Evolutionary conservation across 2,888 invertebrate species (phyloP), one percentile per base, ranked within the genome.

Genomic region (Auanema freiburgensis): DNA sequence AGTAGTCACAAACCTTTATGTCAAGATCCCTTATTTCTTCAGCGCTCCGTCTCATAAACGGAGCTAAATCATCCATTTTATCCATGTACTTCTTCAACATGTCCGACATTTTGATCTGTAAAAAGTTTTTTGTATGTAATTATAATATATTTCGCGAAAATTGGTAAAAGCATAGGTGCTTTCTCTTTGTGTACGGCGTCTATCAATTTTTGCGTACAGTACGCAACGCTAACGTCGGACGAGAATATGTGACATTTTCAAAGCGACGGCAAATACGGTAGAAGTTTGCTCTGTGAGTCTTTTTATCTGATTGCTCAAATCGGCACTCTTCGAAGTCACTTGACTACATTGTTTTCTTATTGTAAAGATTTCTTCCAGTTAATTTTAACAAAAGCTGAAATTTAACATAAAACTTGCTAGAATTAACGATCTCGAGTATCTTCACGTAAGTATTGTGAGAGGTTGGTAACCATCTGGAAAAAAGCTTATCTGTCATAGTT

Each of bases 261-360:
- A 21, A 3, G 4, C 46, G 16, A 21, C 46, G 46, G 5, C 46
- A 21, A 10, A 18, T 46, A 46, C 46, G 16, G 46, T 46, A 46
- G 46, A 46, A 21, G 46, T 46, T 46, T 46, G 46, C 46, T 46
- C 21, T 16, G 16, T 46, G 16, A 18, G 46, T 46, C 21, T 16
- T 46, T 18, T 46, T 46, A 16, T 16, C 46, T 46, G 46, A 16
- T 46, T 46, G 16, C 21, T 46, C 46, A 18, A 46, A 46, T 21
- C 46, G 46, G 55, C 59, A 33, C 59, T 59, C 18, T 41, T 55
- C 43, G 54, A 54, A 46, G 60, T 46, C 60, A 33, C 25, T 18
- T 25, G 54, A 33, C 33, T 33, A 33, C 33, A 8, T 33, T 33
- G 33, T 33, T 33, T 33, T 33, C 33, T 33, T 33, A 33, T 33